Evolutionary conservation across 2,888 invertebrate species (phyloP).

Genomic region (Hartigia nigra): DNA sequence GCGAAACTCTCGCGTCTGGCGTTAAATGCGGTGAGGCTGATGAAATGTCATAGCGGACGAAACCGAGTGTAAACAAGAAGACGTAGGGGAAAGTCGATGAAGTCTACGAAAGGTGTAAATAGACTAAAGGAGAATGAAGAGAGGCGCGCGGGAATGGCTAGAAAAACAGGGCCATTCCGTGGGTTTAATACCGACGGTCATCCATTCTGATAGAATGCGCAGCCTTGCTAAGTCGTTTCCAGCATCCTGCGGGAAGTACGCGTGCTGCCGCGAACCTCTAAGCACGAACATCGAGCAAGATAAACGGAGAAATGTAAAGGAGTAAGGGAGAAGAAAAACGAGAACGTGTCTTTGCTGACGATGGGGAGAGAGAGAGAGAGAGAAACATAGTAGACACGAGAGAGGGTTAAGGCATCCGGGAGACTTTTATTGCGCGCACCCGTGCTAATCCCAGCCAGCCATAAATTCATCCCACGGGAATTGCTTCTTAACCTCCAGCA

Average conservation of each 20-base stretch:
- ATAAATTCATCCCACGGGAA: constrained; percentile 57
- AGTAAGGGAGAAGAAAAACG: not conserved
- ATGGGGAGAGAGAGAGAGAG: not conserved
- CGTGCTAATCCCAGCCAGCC: constrained; percentile 53
- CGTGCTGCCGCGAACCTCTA: not conserved
- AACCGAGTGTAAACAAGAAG: not conserved
- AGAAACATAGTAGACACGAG: constrained; percentile 6
- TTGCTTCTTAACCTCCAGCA: constrained; percentile 53
- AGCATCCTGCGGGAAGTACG: constrained; percentile 8
- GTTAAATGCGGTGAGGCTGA: not conserved
- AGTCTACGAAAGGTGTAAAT: not conserved
- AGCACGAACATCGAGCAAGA: not conserved
- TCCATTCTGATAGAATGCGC: constrained; percentile 20
- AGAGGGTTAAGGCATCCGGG: constrained; percentile 24
- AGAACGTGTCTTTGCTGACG: not conserved
- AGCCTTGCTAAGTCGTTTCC: not conserved
- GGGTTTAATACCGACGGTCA: constrained; percentile 43
- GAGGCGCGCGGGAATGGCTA: constrained; percentile 34
- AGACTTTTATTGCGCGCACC: constrained; percentile 53
- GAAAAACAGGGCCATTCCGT: constrained; percentile 47
- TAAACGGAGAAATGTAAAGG: not conserved
- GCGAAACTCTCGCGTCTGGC: not conserved
- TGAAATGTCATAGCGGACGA: not conserved
- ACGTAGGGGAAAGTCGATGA: not conserved
- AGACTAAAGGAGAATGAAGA: not conserved